phyloP scores from a whole-genome alignment of 2,797 vertebrate species.

The Gadopsis bispinosus region DNA sequence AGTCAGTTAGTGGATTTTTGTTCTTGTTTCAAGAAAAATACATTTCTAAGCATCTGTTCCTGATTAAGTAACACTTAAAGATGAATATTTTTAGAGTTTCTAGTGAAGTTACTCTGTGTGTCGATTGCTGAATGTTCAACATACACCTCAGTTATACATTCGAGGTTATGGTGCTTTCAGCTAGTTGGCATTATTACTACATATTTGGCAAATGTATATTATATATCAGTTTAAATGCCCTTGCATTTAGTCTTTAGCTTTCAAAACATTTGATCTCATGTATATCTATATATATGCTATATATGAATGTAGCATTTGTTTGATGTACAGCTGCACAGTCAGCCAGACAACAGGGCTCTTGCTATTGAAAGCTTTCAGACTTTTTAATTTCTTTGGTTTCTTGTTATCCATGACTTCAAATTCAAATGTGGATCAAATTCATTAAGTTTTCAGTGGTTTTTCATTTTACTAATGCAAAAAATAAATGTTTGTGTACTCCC shows the following conservation, averaged over 20 bases:
- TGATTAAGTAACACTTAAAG: not conserved
- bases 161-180: not conserved
- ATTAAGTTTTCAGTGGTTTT: not conserved
- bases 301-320: not conserved
- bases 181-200: not conserved
- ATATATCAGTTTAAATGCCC: not conserved
- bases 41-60: not conserved
- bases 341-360: not conserved
- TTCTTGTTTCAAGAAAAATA: not conserved
- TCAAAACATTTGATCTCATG: not conserved
- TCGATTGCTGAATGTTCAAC: not conserved
- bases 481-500: conserved; percentile 10
- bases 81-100: not conserved
- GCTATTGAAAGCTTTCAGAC: not conserved
- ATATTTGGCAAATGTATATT: not conserved
- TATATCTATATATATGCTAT: not conserved
- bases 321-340: not conserved
- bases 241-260: not conserved
- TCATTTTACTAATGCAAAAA: conserved; percentile 12
- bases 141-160: not conserved
- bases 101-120: not conserved
- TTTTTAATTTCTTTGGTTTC: not conserved
- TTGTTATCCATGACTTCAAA: not conserved
- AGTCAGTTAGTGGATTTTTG: not conserved
- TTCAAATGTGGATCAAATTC: not conserved